phyloP scores from a whole-genome alignment of 35 echinoderm and acorn worm genomes.

The Ophiothrix spiculata region DNA sequence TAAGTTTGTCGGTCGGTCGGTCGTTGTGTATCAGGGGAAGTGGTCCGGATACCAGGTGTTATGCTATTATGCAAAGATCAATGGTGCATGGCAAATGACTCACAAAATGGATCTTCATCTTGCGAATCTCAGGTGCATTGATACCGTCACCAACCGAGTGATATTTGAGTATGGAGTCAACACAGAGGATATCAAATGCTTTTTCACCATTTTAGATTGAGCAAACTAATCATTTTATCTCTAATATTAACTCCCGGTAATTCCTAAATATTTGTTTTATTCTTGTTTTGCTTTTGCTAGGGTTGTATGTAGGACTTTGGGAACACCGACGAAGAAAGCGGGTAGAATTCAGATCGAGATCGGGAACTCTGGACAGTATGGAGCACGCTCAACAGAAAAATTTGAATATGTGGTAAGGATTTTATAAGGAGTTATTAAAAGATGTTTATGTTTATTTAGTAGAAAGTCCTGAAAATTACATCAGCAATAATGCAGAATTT shows the following conservation, averaged over 20 bases:
- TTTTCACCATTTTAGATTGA: neutral
- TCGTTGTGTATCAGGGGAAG: neutral
- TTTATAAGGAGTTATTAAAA: too few relatives aligned
- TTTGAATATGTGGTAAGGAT: conserved; percentile 87
- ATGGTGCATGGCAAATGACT: neutral
- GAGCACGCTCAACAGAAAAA: conserved; percentile 23
- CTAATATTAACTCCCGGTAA: too few relatives aligned
- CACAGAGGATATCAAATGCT: neutral
- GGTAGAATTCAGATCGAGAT: conserved; percentile 34
- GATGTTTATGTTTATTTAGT: too few relatives aligned
- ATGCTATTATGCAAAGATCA: neutral
- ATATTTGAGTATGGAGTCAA: conserved; percentile 3
- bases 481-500: too few relatives aligned
- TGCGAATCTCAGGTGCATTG: neutral
- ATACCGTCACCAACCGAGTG: neutral
- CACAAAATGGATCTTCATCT: neutral
- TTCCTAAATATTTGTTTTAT: conserved; percentile 4
- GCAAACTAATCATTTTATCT: conserved; percentile 9
- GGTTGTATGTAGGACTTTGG: conserved; percentile 33
- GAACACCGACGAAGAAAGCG: neutral
- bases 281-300: conserved; percentile 29
- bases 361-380: conserved; percentile 29
- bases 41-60: neutral
- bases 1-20: too few relatives aligned
- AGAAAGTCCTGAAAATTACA: too few relatives aligned